Base-by-base conservation (phyloP, 2,888 invertebrate genomes). In the Taenaris catops region DNA sequence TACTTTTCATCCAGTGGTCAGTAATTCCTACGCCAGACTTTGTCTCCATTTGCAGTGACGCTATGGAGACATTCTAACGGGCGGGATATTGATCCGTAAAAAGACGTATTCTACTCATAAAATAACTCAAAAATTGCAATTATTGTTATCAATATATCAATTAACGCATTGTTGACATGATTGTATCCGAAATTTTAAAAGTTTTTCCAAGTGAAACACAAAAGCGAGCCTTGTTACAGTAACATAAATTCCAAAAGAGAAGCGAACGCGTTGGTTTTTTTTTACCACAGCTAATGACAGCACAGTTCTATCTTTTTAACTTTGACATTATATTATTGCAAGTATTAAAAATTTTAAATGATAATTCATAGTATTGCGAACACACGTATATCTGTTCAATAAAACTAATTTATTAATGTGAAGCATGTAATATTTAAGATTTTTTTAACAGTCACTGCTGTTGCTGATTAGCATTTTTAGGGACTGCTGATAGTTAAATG, bases 201-300 rank as follows among this genome's bases (percentile, higher is more conserved):
- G 58, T 63, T 63, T 65, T 66, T 63, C 60, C 41, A 47, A 49
- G 67, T 64, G 70, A 72, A 80, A 78, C 65, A 84, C 83, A 83
- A 86, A 80, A 84, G 79, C 63, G 67, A 86, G 83, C 84, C 86
- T 86, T 86, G 86, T 84, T 83, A 79, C 84, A 61, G 73, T 71
- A 75, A 76, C 79, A 84, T 86, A 86, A 86, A 86, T 84, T 81
- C 84, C 86, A 86, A 43, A 43, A 84, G 84, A 83, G 86, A 84
- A 84, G 83, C 80, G 83, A 73, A 68, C 81, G 83, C 75, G 70
- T 72, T 78, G 63, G 55, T 78, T 83, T 80, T 78, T 83, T 84
- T 54, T 84, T 54, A 55, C 58, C 59, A 60, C 56, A 67, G 73
- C 67, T 78, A 79, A 74, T 83, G 84, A 80, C 83, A 81, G 81